These are phyloP conservation scores for Anthonomus grandis DNA, from an alignment of 1,140 invertebrate genomes.

Conservation along the genomic window DNA sequence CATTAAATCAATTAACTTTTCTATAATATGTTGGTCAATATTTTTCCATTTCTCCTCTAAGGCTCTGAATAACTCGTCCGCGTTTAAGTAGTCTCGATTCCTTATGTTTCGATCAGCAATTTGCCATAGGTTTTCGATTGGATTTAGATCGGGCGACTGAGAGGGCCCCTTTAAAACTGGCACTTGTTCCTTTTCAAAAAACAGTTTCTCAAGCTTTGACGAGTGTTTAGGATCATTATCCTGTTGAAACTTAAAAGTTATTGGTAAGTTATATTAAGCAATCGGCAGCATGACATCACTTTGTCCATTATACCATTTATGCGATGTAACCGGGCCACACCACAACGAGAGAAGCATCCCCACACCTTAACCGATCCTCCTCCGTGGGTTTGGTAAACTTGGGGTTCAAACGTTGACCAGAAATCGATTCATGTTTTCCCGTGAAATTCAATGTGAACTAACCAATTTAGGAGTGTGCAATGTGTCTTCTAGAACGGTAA, in stretches of 20 bases:
- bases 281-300: background rate
- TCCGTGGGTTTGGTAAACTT: too few relatives aligned
- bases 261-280: background rate
- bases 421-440: too few relatives aligned
- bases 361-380: background rate
- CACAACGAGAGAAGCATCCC: background rate
- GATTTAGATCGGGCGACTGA: slow-evolving; percentile 2
- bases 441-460: too few relatives aligned
- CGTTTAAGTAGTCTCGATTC: too few relatives aligned
- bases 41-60: too few relatives aligned
- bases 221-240: slow-evolving; percentile 9
- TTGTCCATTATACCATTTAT: background rate
- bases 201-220: background rate
- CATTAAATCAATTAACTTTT: too few relatives aligned
- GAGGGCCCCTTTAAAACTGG: background rate
- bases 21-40: too few relatives aligned
- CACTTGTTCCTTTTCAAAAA: background rate
- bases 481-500: too few relatives aligned
- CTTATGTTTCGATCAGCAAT: too few relatives aligned
- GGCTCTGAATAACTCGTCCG: too few relatives aligned
- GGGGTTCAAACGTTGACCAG: too few relatives aligned
- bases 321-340: background rate
- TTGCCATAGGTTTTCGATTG: slow-evolving; percentile 5
- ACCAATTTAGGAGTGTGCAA: too few relatives aligned
- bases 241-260: slow-evolving; percentile 3